phyloP scores from a whole-genome alignment of 2,888 invertebrate genomes.

The Lasioglossum malachurum region DNA sequence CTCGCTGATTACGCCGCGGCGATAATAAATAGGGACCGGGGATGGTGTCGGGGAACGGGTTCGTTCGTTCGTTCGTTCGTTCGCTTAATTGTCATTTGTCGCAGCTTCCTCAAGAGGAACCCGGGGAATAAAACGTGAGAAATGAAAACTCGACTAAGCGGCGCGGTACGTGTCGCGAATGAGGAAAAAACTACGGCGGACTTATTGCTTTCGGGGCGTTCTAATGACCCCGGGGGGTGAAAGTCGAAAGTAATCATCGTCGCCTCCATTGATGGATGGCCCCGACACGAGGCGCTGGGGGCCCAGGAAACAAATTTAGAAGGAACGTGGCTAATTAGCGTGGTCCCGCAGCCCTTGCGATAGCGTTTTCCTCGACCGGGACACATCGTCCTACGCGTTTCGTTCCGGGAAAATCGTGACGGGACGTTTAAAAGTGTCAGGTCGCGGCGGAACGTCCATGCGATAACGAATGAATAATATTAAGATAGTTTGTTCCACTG shows the following conservation, averaged over 20 bases:
- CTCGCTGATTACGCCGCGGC: slow-evolving; percentile 15
- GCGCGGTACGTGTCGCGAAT: slow-evolving; percentile 78
- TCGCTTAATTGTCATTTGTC: slow-evolving; percentile 52
- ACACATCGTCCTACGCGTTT: neutral
- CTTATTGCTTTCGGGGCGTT: slow-evolving; percentile 60
- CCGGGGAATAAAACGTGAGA: slow-evolving; percentile 41
- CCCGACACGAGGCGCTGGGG: neutral
- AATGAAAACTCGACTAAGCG: slow-evolving; percentile 66
- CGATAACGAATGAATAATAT: slow-evolving; percentile 61
- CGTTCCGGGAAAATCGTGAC: neutral
- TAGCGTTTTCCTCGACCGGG: neutral
- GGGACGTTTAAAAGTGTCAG: slow-evolving; percentile 31
- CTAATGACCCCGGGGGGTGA: slow-evolving; percentile 60
- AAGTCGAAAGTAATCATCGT: slow-evolving; percentile 65
- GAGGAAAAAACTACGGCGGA: slow-evolving; percentile 72
- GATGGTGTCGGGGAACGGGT: slow-evolving; percentile 35
- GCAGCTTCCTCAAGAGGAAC: slow-evolving; percentile 31
- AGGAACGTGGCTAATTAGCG: slow-evolving; percentile 45
- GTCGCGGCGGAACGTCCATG: neutral
- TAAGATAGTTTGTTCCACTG: slow-evolving; percentile 38
- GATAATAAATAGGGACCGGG: slow-evolving; percentile 34
- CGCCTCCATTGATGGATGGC: slow-evolving; percentile 58
- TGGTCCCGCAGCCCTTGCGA: neutral
- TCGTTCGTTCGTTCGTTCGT: slow-evolving; percentile 26
- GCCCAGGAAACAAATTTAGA: slow-evolving; percentile 40